phyloP scores from a whole-genome alignment of 2,113 vertebrate species.

The Hydrolagus affinis region DNA sequence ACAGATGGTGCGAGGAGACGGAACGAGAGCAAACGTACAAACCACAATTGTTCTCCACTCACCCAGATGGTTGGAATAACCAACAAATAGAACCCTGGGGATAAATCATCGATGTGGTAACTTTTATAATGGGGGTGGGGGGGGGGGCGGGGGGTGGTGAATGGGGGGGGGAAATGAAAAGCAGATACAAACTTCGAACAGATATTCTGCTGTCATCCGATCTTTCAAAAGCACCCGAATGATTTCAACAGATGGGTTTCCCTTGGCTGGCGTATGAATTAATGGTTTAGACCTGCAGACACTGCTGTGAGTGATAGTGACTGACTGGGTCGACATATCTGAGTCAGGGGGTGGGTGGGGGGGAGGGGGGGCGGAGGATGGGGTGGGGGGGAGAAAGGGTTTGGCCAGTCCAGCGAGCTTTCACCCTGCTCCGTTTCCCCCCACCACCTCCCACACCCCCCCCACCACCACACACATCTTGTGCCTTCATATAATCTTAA shows the following conservation, averaged over 20 bases:
- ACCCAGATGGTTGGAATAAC: slow-evolving; percentile 25
- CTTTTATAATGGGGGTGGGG: slow-evolving; percentile 19
- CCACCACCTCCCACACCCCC: too few species aligned
- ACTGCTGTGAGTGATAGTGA: background rate
- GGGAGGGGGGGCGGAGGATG: too few species aligned
- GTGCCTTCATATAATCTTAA: too few species aligned
- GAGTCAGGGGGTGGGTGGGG: too few species aligned
- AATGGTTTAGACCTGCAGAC: background rate
- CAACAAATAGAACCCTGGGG: slow-evolving; percentile 22
- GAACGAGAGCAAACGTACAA: slow-evolving; percentile 8
- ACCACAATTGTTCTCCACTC: background rate
- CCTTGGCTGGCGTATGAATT: slow-evolving; percentile 1
- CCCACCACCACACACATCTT: too few species aligned
- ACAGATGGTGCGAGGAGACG: slow-evolving; percentile 33
- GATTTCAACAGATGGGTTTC: slow-evolving; percentile 22
- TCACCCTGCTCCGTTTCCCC: slow-evolving; percentile 33
- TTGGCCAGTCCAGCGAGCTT: background rate
- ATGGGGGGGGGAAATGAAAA: slow-evolving; percentile 32
- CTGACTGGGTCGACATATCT: background rate
- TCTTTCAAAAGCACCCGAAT: slow-evolving; percentile 23
- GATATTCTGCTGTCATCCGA: slow-evolving; percentile 15
- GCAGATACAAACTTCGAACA: slow-evolving; percentile 26
- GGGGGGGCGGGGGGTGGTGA: too few species aligned
- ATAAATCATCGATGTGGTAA: slow-evolving; percentile 20
- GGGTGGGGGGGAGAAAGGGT: background rate